phyloP scores from a whole-genome alignment of 2,888 invertebrate species.

The Crioceris asparagi region DNA sequence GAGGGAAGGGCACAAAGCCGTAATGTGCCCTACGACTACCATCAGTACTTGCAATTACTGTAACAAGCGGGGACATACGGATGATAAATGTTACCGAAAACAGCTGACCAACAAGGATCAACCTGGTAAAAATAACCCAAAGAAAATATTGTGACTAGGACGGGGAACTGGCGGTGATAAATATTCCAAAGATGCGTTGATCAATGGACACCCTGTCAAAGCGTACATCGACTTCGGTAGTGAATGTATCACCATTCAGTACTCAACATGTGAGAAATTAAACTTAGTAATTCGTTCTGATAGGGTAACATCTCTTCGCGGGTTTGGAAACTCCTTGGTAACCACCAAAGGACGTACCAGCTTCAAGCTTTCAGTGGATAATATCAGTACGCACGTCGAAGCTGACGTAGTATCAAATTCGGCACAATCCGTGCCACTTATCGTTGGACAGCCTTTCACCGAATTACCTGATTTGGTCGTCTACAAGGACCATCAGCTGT shows the following conservation, averaged over 20 bases:
- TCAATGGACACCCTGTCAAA: conserved; percentile 11
- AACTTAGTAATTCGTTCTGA: conserved; percentile 2
- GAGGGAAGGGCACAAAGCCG: too few relatives aligned
- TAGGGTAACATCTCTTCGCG: conserved; percentile 9
- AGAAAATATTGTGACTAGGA: conserved; percentile 8
- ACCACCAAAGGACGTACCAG: conserved; percentile 8
- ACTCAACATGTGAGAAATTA: conserved; percentile 8
- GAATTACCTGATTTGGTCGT: conserved; percentile 9
- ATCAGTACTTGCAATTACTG: too few relatives aligned
- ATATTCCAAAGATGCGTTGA: conserved; percentile 7
- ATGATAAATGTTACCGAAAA: conserved; percentile 5
- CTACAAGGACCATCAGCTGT: too few relatives aligned
- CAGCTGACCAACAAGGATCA: too few relatives aligned
- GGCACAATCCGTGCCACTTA: conserved; percentile 13
- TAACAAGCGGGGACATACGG: conserved; percentile 3
- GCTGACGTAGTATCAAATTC: conserved; percentile 14
- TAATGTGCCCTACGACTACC: too few relatives aligned
- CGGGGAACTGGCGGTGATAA: conserved; percentile 7
- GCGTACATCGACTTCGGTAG: conserved; percentile 16
- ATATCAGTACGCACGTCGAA: conserved; percentile 5
- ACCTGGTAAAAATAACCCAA: too few relatives aligned
- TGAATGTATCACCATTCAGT: conserved; percentile 11
- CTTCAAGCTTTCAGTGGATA: conserved; percentile 12
- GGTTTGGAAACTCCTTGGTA: conserved; percentile 12
- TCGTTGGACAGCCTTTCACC: conserved; percentile 14